Base-by-base conservation (phyloP, 1,140 invertebrate genomes). In the Neotoxoptera formosana region DNA sequence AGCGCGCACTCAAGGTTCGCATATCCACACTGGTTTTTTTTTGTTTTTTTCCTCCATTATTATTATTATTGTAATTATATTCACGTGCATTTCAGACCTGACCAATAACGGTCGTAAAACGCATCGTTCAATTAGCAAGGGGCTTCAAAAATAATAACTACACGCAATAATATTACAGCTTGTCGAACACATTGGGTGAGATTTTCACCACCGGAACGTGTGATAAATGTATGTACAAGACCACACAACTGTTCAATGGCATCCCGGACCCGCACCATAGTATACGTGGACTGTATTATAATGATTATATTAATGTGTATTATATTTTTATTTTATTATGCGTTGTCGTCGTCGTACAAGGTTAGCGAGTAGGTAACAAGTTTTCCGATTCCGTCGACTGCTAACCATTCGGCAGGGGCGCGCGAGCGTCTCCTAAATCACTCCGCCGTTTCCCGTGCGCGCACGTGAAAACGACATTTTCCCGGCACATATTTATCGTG, bases 401-500 rank as follows among this genome's bases (percentile, higher is more conserved):
- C 20, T 11, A 84, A 4, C 81, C 76, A 17, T 36, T 21, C 20
- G 6, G 7, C 23, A 7, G 36, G 25, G 34, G 34, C 7, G 51
- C 14, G 7, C 87, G 20, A 36, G 23, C 23, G 51, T 90, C 51
- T 90, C 88, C 25, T 90, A 90, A 90, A 90, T 90, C 89, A 67
- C 23, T 90, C n/a, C 41, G 3, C 34, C 9, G 45, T 53, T 36
- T 41, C 20, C 21, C 21, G 56, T 21, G 30, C 30, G 34, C 36
- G 14, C 53, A 45, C 56, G 89, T 90, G 53, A 67, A 90, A 90
- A 67, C 36, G 53, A 67, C 53, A n/a, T 90, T 67, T 90, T 60
- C 14, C 53, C 88, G 11, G 51, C 36, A 25, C 34, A 56, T 47
- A 41, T 56, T 53, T 56, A 56, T 51, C 20, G 87, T 25, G 20